Conservation (phyloP, 2,797 vertebrate species). For the Psittacula echo region DNA sequence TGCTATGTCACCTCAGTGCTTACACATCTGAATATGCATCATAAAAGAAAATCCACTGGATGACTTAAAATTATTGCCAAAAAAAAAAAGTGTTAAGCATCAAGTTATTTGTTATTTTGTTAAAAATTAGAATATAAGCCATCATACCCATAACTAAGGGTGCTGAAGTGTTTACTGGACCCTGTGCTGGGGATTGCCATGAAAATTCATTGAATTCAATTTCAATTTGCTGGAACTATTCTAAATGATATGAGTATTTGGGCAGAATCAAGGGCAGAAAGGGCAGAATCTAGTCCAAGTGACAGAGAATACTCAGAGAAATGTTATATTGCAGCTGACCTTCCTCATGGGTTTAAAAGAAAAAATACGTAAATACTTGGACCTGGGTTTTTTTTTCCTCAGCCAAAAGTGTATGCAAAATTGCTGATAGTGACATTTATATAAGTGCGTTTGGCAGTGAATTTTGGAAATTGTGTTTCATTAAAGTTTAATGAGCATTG, state of each 20-base stretch:
- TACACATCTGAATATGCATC: background rate
- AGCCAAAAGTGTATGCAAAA: conserved; percentile 5
- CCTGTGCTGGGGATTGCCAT: rapidly evolving
- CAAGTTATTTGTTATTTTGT: background rate
- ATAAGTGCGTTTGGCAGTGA: conserved; percentile 52
- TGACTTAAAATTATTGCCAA: background rate
- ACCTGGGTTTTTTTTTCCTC: background rate
- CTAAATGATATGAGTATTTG: background rate
- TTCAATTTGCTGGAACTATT: background rate
- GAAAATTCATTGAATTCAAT: background rate
- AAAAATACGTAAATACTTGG: background rate
- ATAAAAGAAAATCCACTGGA: background rate
- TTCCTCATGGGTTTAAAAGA: conserved; percentile 4
- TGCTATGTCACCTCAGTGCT: background rate
- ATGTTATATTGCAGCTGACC: background rate
- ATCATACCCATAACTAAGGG: background rate
- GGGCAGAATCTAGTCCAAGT: background rate
- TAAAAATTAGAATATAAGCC: background rate
- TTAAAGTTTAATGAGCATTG: conserved; percentile 59
- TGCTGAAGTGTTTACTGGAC: background rate
- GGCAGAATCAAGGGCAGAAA: background rate
- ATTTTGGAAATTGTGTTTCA: conserved; percentile 56
- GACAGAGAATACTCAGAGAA: background rate
- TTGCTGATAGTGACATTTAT: conserved; percentile 58
- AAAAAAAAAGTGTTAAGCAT: background rate